Conservation (phyloP, 2,113 vertebrate genomes). For the Thryonomys swinderianus region DNA sequence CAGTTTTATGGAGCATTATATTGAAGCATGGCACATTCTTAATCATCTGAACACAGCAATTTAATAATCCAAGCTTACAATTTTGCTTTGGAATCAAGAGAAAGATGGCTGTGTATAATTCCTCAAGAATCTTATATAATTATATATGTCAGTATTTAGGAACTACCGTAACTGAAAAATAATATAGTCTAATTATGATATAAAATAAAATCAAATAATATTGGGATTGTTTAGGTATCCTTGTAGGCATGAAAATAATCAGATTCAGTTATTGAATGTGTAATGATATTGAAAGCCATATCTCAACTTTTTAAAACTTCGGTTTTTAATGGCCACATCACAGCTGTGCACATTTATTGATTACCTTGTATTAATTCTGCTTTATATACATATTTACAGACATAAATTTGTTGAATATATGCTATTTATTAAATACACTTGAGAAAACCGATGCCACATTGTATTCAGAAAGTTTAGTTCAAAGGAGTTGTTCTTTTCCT, state of each 20-base stretch:
- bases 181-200: neutral
- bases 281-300: neutral
- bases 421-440: neutral
- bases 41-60: neutral
- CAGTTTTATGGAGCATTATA: neutral
- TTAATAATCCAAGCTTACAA: neutral
- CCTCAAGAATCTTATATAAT: neutral
- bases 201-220: neutral
- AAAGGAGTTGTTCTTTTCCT: conserved; percentile 49
- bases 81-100: neutral
- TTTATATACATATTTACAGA: neutral
- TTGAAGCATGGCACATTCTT: neutral
- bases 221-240: neutral
- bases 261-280: neutral
- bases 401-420: neutral
- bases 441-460: neutral
- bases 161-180: neutral
- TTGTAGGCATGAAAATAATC: neutral
- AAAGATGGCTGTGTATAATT: neutral
- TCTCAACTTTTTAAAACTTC: neutral
- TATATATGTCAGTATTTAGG: neutral
- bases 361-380: rapidly evolving
- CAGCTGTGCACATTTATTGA: neutral
- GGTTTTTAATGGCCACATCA: neutral
- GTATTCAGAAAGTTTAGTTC: conserved; percentile 44